A percentile compares a stretch with the other conserved stretches of the same genome.
These are phyloP conservation scores for Syngnathoides biaculeatus DNA, from an alignment of 2,113 vertebrate genomes.

Conservation along the genomic window DNA sequence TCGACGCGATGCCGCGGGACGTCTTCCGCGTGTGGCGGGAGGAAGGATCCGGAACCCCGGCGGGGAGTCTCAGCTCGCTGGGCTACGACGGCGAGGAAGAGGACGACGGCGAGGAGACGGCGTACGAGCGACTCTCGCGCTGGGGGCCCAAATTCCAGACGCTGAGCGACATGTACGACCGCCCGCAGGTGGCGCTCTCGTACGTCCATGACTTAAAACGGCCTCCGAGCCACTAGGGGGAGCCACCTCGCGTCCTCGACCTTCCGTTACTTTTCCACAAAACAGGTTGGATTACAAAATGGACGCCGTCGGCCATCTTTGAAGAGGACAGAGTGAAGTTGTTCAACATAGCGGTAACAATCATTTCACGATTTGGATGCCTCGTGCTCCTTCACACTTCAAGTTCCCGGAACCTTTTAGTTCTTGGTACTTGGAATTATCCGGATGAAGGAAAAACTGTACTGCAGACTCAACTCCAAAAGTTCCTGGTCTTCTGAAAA, in stretches of 20 bases:
- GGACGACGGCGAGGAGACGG: constrained; percentile 62
- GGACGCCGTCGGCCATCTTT: background rate
- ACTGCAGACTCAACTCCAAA: too few relatives aligned
- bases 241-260: background rate
- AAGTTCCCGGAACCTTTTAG: background rate
- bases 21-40: constrained; percentile 76
- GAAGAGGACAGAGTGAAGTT: background rate
- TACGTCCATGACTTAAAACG: constrained; percentile 47
- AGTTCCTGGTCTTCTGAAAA: too few relatives aligned
- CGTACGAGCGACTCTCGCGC: constrained; percentile 64
- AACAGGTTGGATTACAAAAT: background rate
- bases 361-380: background rate
- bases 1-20: constrained; percentile 71
- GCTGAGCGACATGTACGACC: constrained; percentile 73
- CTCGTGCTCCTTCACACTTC: too few relatives aligned
- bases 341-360: background rate
- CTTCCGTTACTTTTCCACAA: background rate
- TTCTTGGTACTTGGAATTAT: too few relatives aligned
- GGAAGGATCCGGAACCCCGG: constrained; percentile 74
- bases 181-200: constrained; percentile 51
- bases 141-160: constrained; percentile 80
- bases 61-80: constrained; percentile 82
- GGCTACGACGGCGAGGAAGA: constrained; percentile 37
- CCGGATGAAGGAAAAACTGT: too few relatives aligned
- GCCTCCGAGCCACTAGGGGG: constrained; percentile 46